phyloP scores from a whole-genome alignment of 2,888 invertebrate species.

The Suillia variegata region DNA sequence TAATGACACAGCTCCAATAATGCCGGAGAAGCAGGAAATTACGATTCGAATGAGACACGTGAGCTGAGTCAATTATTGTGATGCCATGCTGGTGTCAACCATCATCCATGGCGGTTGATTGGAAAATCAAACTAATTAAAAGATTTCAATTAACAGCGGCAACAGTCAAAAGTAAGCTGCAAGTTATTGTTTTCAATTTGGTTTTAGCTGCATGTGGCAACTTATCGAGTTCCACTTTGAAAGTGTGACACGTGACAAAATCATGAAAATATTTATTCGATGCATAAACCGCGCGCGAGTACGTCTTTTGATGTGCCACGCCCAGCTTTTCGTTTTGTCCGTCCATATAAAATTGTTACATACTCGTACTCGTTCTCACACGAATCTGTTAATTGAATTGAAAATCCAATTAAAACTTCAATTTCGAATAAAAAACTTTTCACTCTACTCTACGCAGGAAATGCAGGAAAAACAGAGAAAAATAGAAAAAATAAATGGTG shows the following conservation, averaged over 20 bases:
- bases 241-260: no score
- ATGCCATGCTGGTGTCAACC: conserved; percentile 31
- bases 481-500: background rate
- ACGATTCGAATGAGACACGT: conserved; percentile 35
- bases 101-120: no score
- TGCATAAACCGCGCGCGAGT: no score
- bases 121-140: conserved; percentile 57
- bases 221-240: no score
- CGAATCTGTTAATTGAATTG: conserved; percentile 59
- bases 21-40: conserved; percentile 42
- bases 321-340: no score
- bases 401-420: conserved; percentile 59
- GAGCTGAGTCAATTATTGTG: conserved; percentile 19
- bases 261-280: no score
- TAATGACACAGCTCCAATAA: background rate
- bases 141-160: conserved; percentile 50
- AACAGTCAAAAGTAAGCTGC: conserved; percentile 1
- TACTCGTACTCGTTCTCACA: no score
- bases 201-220: no score
- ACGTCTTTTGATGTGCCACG: no score
- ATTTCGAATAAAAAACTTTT: conserved; percentile 44
- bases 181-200: no score
- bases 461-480: background rate
- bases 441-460: no score
- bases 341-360: conserved; percentile 47